phyloP scores from a whole-genome alignment of 2,888 invertebrate genomes.

The Spicauda simplicius region DNA sequence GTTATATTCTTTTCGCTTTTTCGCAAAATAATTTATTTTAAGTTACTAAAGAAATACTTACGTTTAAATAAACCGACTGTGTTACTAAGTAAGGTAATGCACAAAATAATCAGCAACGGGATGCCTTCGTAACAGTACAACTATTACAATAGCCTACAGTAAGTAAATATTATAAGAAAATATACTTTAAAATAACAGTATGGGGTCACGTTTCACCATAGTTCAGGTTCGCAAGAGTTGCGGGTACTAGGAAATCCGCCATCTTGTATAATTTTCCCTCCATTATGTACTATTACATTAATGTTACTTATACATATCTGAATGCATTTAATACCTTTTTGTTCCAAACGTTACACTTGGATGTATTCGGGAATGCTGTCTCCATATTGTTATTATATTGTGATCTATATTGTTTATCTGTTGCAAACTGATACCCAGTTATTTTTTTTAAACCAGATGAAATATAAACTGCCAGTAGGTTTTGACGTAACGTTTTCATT shows the following conservation, averaged over 20 bases:
- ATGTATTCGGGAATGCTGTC: not conserved
- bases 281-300: constrained; percentile 3
- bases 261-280: constrained; percentile 3
- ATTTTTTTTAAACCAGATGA: constrained; percentile 40
- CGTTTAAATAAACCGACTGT: constrained; percentile 69
- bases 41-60: constrained; percentile 61
- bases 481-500: constrained; percentile 24
- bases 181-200: constrained; percentile 53
- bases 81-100: constrained; percentile 78
- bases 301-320: not conserved
- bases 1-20: constrained; percentile 66
- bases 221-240: not conserved
- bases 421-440: constrained; percentile 31
- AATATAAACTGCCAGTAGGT: constrained; percentile 44
- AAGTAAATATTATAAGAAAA: constrained; percentile 59
- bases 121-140: constrained; percentile 85
- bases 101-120: constrained; percentile 75
- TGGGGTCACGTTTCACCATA: constrained; percentile 38
- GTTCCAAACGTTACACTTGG: not conserved
- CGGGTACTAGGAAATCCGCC: constrained; percentile 8
- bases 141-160: constrained; percentile 79
- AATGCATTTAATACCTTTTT: not conserved
- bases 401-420: constrained; percentile 36
- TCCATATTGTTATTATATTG: constrained; percentile 42
- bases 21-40: constrained; percentile 65